Evolutionary conservation across 2,113 vertebrate genomes (phyloP), one percentile per base, ranked within the genome.

Genomic region (Osmerus eperlanus): DNA sequence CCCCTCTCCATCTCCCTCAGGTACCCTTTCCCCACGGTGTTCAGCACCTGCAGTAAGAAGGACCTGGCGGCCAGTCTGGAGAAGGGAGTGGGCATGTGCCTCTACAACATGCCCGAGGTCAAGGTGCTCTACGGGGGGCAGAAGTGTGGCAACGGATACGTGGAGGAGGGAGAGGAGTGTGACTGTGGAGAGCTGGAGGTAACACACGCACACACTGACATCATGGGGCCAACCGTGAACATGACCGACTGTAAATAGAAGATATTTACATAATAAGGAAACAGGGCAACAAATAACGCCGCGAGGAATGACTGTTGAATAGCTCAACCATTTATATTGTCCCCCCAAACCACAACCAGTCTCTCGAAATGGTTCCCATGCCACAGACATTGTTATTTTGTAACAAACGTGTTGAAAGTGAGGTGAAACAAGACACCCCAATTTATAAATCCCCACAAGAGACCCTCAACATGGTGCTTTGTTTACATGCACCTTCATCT

Each of bases 121-220:
- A 95, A 94, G 81, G 95, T 95, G 86, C 92, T 97, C 64, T 95
- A 98, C 0, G 96, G 97, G 36, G 97, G 96, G 3, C 96, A 92
- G 80, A 96, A 97, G 85, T 99, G 97, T 41, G 97, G 97, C 54
- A 99, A 99, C 7, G 95, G 96, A 68, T 98, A 96, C 0, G 95
- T 99, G 78, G 97, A 99, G 80, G 96, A 97, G 23, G 96, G 94
- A 55, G 97, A 99, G 82, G 93, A 98, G 81, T 99, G 97, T 0
- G 97, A 99, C 93, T 99, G 97, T 0, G 97, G 97, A n/a, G 97
- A 98, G 80, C 92, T 86, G 0, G 97, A 99, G 88, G 97, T 98
- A 88, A 81, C 64, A 29, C 29, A 3, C 9, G 59, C 7, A 21
- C 47, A 15, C 55, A n/a, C 13, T 12, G 41, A 47, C 41, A 47